Evolutionary conservation across 2,888 invertebrate species (phyloP), one percentile per base, ranked within the genome.

Genomic region (Seladonia tumulorum): DNA sequence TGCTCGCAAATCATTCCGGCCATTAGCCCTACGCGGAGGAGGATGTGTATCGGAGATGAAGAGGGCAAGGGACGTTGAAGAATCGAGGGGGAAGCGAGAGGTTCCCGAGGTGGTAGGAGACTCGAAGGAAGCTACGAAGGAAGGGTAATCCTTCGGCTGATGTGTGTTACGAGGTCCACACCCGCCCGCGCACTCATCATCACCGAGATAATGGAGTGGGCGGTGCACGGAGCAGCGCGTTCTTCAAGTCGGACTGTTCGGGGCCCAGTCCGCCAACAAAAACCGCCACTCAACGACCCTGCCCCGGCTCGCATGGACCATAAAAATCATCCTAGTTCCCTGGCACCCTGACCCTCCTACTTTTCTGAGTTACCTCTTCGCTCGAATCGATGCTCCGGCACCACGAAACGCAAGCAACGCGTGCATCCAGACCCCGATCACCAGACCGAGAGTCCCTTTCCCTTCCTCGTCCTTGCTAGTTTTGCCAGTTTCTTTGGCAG

Each of bases 131-230:
- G 82, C 78, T 79, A 49, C 84, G 86, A 89, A 86, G 90, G 90
- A 89, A 91, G 91, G 90, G 92, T 92, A 93, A 93, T 93, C 91
- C 91, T 90, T 86, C 79, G 76, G 90, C 90, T 92, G 93, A 94
- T 93, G 93, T 92, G 93, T 92, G 92, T 92, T 93, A 93, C 93
- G 92, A 92, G 93, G 92, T 90, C 91, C 53, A 53, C 90, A 93
- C 90, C 93, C 94, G 93, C 94, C 93, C 94, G 93, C 94, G 94
- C 94, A 94, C 94, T 94, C 94, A 94, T 94, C 94, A 94, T 94
- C 94, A 92, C 93, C 92, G 91, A 92, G 94, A 94, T 95, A 95
- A 95, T 95, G 93, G 94, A 93, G 94, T 94, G 93, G 95, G 94
- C 94, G 94, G 91, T 94, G 88, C 94, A 88, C 91, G 88, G 90